Evolutionary conservation across 2,888 invertebrate genomes (phyloP), one percentile per base, ranked within the genome.

Genomic region (Tineola bisselliella): DNA sequence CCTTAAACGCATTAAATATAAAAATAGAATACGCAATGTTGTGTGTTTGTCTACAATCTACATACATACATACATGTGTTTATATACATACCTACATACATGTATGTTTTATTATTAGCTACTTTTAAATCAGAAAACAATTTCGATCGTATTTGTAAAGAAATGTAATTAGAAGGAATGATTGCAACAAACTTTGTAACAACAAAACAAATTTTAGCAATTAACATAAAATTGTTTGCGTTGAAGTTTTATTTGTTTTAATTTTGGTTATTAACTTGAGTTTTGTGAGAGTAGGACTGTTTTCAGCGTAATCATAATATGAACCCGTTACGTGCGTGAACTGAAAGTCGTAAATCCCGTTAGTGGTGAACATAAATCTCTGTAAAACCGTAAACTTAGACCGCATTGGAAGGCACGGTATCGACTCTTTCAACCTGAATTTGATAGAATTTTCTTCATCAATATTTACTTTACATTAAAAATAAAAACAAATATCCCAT

Each of bases 331-430:
- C 74, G 73, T 76, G 74, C 76, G 77, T 76, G 75, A 71, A 70
- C 70, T 69, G 72, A 71, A 74, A 58, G 33, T 79, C 80, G 76
- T 79, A 78, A 81, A 82, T 75, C 76, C 73, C 69, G 69, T 72
- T 71, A 73, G 70, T 70, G 70, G 70, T 67, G 64, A 64, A 69
- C 74, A 75, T 78, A 77, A 80, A 79, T 79, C 77, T 76, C 75
- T 25, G 17, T 66, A 65, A 63, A 66, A 69, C 70, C 74, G 77
- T 79, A 76, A 77, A 75, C 70, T 68, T 72, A 66, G 68, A 75
- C 76, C 78, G 73, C 75, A 74, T 70, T 75, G 74, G 74, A 70
- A 73, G 30, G 2, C 52, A 31, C 57, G 11, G 71, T 79, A 81
- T 81, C 74, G 79, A 81, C 80, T 79, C 73, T 70, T 74, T 73